A percentile compares a stretch with the other conserved stretches of the same genome.
phyloP scores from a whole-genome alignment of 2,113 vertebrate species.

The Solenodon paradoxus region DNA sequence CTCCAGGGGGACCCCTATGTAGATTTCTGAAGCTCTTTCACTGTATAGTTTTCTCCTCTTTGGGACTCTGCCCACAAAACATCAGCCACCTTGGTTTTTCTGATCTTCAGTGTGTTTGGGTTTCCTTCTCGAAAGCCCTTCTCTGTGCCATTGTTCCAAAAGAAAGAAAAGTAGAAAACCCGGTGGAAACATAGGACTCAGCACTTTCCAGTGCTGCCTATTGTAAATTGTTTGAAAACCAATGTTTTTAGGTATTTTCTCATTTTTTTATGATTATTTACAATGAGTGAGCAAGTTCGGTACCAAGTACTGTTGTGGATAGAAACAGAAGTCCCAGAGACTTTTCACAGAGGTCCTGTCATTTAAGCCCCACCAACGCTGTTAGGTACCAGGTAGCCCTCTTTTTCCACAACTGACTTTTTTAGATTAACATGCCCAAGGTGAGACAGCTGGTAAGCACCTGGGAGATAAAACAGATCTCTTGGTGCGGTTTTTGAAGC shows the following conservation, averaged over 20 bases:
- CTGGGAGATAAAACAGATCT: background rate
- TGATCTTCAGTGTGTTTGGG: background rate
- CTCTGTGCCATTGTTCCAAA: background rate
- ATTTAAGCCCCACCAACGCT: background rate
- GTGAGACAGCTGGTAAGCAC: background rate
- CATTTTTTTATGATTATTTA: constrained; percentile 21
- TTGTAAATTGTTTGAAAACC: background rate
- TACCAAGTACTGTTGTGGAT: background rate
- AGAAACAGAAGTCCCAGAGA: background rate
- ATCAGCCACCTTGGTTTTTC: background rate
- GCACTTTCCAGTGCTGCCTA: background rate
- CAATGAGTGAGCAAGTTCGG: background rate
- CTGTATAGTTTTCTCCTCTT: background rate
- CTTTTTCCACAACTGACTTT: background rate
- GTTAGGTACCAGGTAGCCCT: background rate
- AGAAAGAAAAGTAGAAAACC: background rate
- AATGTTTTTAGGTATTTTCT: background rate
- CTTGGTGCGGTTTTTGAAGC: background rate
- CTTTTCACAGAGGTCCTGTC: background rate
- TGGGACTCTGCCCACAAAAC: background rate
- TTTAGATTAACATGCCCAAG: background rate
- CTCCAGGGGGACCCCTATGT: background rate
- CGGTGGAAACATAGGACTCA: background rate
- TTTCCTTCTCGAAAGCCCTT: background rate
- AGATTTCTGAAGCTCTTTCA: background rate